phyloP scores from a whole-genome alignment of 2,113 vertebrate genomes.

The Lates calcarifer region DNA sequence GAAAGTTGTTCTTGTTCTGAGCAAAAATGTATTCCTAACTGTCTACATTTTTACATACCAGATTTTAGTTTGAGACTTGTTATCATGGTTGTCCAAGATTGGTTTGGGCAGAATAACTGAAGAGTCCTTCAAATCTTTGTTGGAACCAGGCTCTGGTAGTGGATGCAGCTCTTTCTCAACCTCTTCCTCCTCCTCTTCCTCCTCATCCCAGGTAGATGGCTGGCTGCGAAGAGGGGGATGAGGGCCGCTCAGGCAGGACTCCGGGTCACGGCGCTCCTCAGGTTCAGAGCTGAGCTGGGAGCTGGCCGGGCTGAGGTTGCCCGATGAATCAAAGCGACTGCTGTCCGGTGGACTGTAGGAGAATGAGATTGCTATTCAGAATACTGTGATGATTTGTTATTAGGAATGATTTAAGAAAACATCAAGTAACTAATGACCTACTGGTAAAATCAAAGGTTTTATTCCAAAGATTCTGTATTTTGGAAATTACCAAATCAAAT shows the following conservation, averaged over 20 bases:
- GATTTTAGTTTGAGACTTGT: constrained; percentile 55
- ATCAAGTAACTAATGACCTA: background rate
- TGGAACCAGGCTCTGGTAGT: constrained; percentile 60
- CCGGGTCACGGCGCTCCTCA: constrained; percentile 85
- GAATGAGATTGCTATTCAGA: background rate
- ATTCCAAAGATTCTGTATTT: constrained; percentile 30
- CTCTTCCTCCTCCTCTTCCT: constrained; percentile 65
- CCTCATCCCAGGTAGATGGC: constrained; percentile 76
- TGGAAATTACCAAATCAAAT: background rate
- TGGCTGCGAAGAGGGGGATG: constrained; percentile 65
- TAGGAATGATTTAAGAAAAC: background rate
- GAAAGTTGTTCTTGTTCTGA: too few species aligned
- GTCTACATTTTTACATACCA: constrained; percentile 55
- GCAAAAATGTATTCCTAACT: background rate
- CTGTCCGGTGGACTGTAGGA: constrained; percentile 88
- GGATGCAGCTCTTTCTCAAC: constrained; percentile 63
- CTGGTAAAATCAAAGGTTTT: background rate
- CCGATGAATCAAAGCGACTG: constrained; percentile 91
- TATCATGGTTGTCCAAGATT: constrained; percentile 25
- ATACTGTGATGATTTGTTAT: background rate
- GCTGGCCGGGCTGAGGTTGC: constrained; percentile 92
- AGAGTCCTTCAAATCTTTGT: constrained; percentile 66
- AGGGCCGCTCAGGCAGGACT: constrained; percentile 60
- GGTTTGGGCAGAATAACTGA: constrained; percentile 3
- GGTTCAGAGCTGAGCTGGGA: constrained; percentile 90